A percentile compares a stretch with the other conserved stretches of the same genome.
Evolutionary conservation across 2,113 vertebrate genomes (phyloP).

Genomic region (Australoheros scitulus): DNA sequence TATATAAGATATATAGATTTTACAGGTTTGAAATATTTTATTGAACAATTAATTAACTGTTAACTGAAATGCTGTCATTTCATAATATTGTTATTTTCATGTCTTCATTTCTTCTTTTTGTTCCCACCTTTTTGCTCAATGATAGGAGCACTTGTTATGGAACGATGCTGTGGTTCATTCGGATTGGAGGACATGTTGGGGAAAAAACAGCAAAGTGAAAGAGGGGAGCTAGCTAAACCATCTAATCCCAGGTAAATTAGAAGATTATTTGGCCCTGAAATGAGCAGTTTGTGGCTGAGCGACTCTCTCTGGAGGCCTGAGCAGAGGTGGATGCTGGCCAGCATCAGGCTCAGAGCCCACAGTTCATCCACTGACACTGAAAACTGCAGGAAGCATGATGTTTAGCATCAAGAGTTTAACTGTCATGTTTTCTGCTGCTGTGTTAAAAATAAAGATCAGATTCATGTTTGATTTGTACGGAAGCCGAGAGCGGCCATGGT

Average conservation of each 20-base stretch:
- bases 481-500: no score
- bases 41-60: no score
- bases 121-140: neutral
- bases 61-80: no score
- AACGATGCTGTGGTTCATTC: no score
- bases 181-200: no score
- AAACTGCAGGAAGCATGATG: slow-evolving; percentile 9
- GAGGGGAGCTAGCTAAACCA: neutral
- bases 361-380: neutral
- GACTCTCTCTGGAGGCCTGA: neutral
- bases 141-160: no score
- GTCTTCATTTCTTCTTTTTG: no score
- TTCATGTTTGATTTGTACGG: neutral
- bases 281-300: neutral
- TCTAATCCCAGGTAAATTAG: neutral
- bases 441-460: neutral
- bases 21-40: no score
- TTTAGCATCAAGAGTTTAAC: neutral
- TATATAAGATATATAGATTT: no score
- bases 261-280: neutral
- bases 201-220: neutral
- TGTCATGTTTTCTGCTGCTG: neutral
- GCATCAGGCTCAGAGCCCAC: neutral
- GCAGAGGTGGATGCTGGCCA: slow-evolving; percentile 12
- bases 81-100: no score